Evolutionary conservation across 2,113 vertebrate species (phyloP), one percentile per base, ranked within the genome.

Genomic region (Pheucticus melanocephalus): DNA sequence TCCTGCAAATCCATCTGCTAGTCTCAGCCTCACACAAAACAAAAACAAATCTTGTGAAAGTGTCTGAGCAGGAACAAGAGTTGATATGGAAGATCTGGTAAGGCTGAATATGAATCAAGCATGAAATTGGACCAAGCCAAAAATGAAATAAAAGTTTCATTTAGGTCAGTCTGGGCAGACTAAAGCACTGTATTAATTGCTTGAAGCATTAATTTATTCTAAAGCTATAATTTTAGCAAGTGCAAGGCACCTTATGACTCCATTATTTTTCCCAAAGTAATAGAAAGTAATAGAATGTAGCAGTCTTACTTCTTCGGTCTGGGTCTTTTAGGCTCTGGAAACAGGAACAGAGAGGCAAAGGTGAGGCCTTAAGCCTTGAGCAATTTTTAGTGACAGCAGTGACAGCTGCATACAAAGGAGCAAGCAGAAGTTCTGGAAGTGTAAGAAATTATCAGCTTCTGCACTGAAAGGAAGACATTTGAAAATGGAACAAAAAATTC

Each of bases 161-260:
- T 90, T 68, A 94, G 85, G 95, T 93, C 85, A 88, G 44, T 30
- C 44, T 71, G 31, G 23, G 44, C 51, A 90, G n/a, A 69, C 31
- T 54, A 54, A 89, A 92, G 39, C 28, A 44, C 68, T 59, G 6
- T 59, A 60, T 53, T 90, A 91, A 91, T 79, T 85, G 20, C 30
- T 76, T 65, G 47, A 93, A 89, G 7, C 17, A 82, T 66, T 90
- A 91, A 82, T 92, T 91, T 90, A 47, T 87, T 82, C 66, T 72
- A 77, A 90, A 85, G 21, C 17, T 71, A 15, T 61, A 78, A 73
- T 85, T 87, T 85, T 88, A 80, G 40, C 30, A 61, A 63, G 40
- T 21, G 30, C 22, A 86, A 73, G 18, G 39, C 59, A 72, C 30
- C 5, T 77, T 82, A 48, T 40, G 19, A 48, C 27, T 48, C 23